Base-by-base conservation (phyloP, 1,140 invertebrate species). In the Cephus cinctus region DNA sequence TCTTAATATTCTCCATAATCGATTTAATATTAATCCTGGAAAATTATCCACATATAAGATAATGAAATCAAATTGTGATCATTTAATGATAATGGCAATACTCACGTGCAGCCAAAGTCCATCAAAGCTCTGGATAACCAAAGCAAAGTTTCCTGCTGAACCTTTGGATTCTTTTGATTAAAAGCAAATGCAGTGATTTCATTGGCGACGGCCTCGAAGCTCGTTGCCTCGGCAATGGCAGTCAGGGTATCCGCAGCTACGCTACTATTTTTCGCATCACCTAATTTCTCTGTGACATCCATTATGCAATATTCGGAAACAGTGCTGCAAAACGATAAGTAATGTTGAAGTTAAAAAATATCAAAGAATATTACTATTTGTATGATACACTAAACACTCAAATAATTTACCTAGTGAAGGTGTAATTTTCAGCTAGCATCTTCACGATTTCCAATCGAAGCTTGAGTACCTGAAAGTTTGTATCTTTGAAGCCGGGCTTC, bases 391-490 rank as follows among this genome's bases (percentile, higher is more conserved):
- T 1, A 46, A n/a, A 23, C 12, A 43, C 36, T 38, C 16, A 39
- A 31, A 39, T 43, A 22, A 74, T 75, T 77, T 75, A 86, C 77
- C 77, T 81, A 2, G 87, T 85, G 55, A 91, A 80, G 1, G 83
- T 77, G 57, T 86, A 86, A 60, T 86, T 89, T 67, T 91, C 86
- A 0, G 89, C 87, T 12, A 95, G 77, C 47, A 81, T 80, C 58
- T 88, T 87, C 5, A 94, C 79, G 8, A 87, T 80, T 54, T 95
- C 92, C 6, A 96, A 65, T 56, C 87, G 84, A 2, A 86, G 73
- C 68, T 94, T 94, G n/a, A 94, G 72, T 8, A 94, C 91, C 81
- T 96, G 92, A 50, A 95, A 92, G 74, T 96, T 96, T 41, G 87
- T 95, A 59, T 96, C 94, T 63, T 93, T 95, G 0, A 96, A 80